phyloP scores from a whole-genome alignment of 1,140 invertebrate genomes.

The Brachionus manjavacas region DNA sequence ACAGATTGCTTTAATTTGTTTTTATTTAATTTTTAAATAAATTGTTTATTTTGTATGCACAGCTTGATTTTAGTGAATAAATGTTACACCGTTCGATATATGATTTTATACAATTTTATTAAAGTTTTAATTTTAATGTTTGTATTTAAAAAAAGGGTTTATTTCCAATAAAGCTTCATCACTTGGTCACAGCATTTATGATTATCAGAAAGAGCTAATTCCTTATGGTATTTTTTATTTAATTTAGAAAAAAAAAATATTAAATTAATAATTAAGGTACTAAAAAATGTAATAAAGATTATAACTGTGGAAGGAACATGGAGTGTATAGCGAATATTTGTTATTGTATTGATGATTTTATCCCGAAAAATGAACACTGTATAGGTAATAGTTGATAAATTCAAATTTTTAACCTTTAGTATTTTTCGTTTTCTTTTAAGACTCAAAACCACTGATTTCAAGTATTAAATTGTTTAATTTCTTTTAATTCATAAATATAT shows the following conservation, averaged over 20 bases:
- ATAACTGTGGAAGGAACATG: slow-evolving; percentile 18
- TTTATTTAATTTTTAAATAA: neutral
- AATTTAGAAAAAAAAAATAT: neutral
- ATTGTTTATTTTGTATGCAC: neutral
- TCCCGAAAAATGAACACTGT: slow-evolving; percentile 11
- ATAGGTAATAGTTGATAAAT: neutral
- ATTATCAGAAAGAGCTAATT: neutral
- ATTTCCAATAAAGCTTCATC: neutral
- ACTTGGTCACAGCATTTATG: neutral
- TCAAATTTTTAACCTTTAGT: neutral
- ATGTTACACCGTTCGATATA: too few species aligned
- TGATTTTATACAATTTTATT: too few species aligned
- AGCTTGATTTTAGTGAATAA: too few species aligned
- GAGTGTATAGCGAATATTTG: slow-evolving; percentile 20
- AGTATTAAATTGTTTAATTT: neutral
- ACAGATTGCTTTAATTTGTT: neutral
- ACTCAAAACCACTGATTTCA: neutral
- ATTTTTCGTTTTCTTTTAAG: neutral
- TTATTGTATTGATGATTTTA: neutral
- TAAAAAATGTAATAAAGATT: slow-evolving; percentile 21
- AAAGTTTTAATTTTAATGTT: neutral
- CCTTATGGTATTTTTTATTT: neutral
- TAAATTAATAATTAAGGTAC: neutral
- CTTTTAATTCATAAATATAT: neutral
- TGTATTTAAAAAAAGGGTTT: neutral